Conservation (phyloP, 2,888 invertebrate species). For the Diabrotica balteata region DNA sequence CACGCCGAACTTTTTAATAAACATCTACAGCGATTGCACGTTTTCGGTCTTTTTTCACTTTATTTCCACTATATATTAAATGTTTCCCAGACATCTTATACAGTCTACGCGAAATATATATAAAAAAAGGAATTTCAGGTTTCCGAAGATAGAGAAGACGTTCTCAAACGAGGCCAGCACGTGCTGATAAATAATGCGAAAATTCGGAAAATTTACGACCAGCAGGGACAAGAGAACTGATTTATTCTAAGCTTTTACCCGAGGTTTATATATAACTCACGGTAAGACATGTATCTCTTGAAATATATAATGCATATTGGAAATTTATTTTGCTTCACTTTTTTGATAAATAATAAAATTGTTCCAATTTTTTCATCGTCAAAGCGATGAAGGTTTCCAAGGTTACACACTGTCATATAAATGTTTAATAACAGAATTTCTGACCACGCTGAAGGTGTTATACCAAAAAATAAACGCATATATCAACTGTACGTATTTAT, state of each 20-base stretch:
- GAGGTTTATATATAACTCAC: neutral
- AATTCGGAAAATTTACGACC: conserved; percentile 19
- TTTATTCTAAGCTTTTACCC: conserved; percentile 13
- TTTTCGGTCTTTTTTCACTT: neutral
- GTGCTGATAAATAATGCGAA: conserved; percentile 24
- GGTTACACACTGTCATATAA: too few relatives aligned
- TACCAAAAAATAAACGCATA: too few relatives aligned
- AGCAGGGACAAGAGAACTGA: conserved; percentile 13
- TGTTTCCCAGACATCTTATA: neutral
- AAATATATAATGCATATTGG: too few relatives aligned
- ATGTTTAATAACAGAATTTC: too few relatives aligned
- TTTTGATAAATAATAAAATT: too few relatives aligned
- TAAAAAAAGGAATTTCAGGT: neutral
- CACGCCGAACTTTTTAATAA: too few relatives aligned
- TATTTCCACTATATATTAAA: neutral
- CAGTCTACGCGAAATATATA: neutral
- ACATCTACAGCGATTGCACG: too few relatives aligned
- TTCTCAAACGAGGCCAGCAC: conserved; percentile 9
- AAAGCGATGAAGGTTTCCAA: too few relatives aligned
- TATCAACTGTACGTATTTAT: too few relatives aligned
- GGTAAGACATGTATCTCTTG: neutral
- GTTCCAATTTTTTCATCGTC: too few relatives aligned
- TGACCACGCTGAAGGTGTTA: too few relatives aligned
- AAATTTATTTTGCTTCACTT: too few relatives aligned
- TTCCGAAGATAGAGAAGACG: conserved; percentile 6